Evolutionary conservation across 2,797 vertebrate species (phyloP).

Genomic region (Danio aesculapii): DNA sequence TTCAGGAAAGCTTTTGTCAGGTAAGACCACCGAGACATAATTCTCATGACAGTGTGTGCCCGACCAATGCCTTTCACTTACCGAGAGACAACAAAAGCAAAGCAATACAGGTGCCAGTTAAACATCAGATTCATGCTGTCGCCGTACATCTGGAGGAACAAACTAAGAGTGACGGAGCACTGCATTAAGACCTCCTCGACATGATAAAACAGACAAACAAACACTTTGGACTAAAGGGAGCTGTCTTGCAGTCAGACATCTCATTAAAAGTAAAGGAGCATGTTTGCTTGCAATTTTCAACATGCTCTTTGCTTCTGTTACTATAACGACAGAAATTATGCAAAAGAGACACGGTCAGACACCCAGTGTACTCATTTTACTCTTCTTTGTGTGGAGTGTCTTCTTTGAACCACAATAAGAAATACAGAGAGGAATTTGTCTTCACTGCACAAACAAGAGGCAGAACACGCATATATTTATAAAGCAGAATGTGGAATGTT

Average conservation of each 20-base stretch:
- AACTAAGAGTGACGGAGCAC: constrained; percentile 3
- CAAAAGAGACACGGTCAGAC: constrained; percentile 15
- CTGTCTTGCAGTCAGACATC: constrained; percentile 6
- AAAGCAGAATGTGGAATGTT: neutral
- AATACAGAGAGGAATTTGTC: neutral
- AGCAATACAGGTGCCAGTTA: constrained; percentile 4
- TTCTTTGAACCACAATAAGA: neutral
- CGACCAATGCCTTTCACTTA: neutral
- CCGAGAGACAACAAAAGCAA: constrained; percentile 16
- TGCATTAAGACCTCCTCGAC: constrained; percentile 16
- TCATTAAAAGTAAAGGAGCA: constrained; percentile 41
- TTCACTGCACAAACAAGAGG: constrained; percentile 8
- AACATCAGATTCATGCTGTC: neutral
- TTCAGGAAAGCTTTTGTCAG: constrained; percentile 38
- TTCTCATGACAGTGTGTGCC: constrained; percentile 35
- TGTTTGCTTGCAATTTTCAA: constrained; percentile 26
- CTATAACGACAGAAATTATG: constrained; percentile 44
- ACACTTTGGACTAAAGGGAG: constrained; percentile 28
- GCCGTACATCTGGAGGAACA: neutral
- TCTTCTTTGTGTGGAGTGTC: constrained; percentile 13
- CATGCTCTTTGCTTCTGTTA: constrained; percentile 35
- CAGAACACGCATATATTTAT: constrained; percentile 1
- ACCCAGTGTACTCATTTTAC: neutral
- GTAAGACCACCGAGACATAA: constrained; percentile 3
- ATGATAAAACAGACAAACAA: constrained; percentile 29